Base-by-base conservation (phyloP, 1,140 invertebrate species). In the Nasonia longicornis region DNA sequence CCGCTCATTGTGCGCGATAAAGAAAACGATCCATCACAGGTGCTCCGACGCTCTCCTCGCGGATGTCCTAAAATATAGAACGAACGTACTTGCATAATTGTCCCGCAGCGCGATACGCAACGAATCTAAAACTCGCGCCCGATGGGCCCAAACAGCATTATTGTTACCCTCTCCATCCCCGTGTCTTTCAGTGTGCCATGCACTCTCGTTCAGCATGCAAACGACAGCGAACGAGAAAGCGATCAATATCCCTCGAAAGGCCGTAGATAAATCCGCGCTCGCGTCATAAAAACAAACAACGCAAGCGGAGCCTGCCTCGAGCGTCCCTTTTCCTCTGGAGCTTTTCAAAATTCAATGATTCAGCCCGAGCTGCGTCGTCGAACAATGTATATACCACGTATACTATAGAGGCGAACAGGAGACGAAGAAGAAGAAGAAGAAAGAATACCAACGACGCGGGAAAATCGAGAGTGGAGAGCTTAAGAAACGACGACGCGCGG, bases 281-380 rank as follows among this genome's bases (percentile, higher is more conserved):
- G 12, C 67, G 67, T 70, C 69, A 38, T 71, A 71, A 71, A 71
- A 71, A 71, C 16, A 20, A 58, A 58, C 16, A 58, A 58, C 52
- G 16, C 52, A 6, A n/a, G 26, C 26, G 16, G 52, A 58, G 52
- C 20, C 38, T 29, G 3, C 4, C 11, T 38, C 67, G 67, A 14
- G 31, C 11, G 12, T n/a, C 52, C 52, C 16, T 58, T 22, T 48
- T 22, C 29, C 42, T 16, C 72, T 14, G 10, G 48, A 74, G 72
- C 38, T 74, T 74, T 74, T 63, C 16, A n/a, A 74, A 74, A 74
- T 74, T 74, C 72, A 29, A 74, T 52, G 71, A 73, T 73, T 73
- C 42, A 73, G 42, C 71, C 35, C 31, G 31, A 67, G 69, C 16
- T 38, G 2, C 35, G 69, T 7, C n/a, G 31, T 4, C 12, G 67